Base-by-base conservation (phyloP, 2,113 vertebrate genomes). In the Neolamprologus fasciatus region DNA sequence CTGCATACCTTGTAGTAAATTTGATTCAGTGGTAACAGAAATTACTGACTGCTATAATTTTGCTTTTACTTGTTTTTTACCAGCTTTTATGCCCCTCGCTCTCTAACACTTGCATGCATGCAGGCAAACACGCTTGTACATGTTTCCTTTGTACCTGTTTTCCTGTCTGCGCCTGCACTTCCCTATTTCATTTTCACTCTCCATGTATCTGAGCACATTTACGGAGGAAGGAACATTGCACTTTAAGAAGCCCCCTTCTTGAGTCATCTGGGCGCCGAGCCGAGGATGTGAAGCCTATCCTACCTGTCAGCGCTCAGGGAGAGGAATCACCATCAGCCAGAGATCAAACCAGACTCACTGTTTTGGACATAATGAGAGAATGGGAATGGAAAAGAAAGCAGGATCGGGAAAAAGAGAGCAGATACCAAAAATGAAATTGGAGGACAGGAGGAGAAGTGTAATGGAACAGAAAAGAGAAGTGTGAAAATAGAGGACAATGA, bases 311-410 rank as follows among this genome's bases (percentile, higher is more conserved):
- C 8, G 28, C 87, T 88, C 42, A 2, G 81, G 78, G 81, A 68
- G 78, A 76, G 85, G 80, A 87, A 87, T 89, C 90, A 54, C 80
- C 89, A 86, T 86, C 88, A 85, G 81, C 79, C 81, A 33, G 58
- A 87, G 85, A 92, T 91, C 90, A 84, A 85, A 90, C 84, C 91
- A 86, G 61, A 87, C 57, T 83, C 79, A 80, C 26, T 86, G 85
- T 83, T 83, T 33, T 71, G 37, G 92, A 85, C 61, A 63, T 83
- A 84, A 89, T 85, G 40, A 79, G 68, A 71, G 82, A 71, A 58
- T 23, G 51, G 28, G 23, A 40, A 45, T 6, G 16, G 17, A 57
- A 10, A 53, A 16, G 11, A 58, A n/a, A 9, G 50, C 9, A 14
- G 13, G 51, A 71, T 23, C 16, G 9, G 35, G 28, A 45, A 78